Percentiles rank a stretch among this genome's conserved stretches.
Conservation (phyloP, 1,140 invertebrate genomes). For the Hyles euphorbiae region DNA sequence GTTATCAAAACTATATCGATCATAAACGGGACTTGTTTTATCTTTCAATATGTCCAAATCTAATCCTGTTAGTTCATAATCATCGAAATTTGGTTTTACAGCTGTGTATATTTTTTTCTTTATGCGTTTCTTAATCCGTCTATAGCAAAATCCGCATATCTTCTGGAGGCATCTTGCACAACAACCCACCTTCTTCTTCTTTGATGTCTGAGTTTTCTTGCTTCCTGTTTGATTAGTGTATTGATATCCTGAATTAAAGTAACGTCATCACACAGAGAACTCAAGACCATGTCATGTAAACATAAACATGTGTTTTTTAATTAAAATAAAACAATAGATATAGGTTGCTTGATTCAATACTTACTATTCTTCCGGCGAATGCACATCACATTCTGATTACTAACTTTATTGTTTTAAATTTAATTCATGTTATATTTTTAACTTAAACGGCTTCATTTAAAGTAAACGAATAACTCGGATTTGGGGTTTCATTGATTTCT, state of each 20-base stretch:
- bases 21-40: constrained; percentile 1
- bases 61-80: constrained; percentile 27
- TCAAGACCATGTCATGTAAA: too few relatives aligned
- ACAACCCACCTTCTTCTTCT: constrained; percentile 22
- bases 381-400: not conserved
- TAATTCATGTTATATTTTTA: too few relatives aligned
- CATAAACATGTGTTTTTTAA: too few relatives aligned
- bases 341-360: not conserved
- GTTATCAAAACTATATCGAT: too few relatives aligned
- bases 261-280: not conserved
- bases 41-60: constrained; percentile 25
- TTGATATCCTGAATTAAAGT: not conserved
- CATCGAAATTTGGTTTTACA: constrained; percentile 18
- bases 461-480: too few relatives aligned
- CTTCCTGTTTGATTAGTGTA: constrained; percentile 3
- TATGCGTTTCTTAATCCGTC: constrained; percentile 25
- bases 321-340: too few relatives aligned
- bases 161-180: constrained; percentile 22
- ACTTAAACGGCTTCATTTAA: too few relatives aligned
- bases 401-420: too few relatives aligned
- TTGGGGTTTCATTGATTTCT: too few relatives aligned
- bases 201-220: constrained; percentile 9
- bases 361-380: not conserved
- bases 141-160: constrained; percentile 26
- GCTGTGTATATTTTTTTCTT: constrained; percentile 28